Base-by-base conservation (phyloP, 1,140 invertebrate species). In the Bombus vancouverensis region DNA sequence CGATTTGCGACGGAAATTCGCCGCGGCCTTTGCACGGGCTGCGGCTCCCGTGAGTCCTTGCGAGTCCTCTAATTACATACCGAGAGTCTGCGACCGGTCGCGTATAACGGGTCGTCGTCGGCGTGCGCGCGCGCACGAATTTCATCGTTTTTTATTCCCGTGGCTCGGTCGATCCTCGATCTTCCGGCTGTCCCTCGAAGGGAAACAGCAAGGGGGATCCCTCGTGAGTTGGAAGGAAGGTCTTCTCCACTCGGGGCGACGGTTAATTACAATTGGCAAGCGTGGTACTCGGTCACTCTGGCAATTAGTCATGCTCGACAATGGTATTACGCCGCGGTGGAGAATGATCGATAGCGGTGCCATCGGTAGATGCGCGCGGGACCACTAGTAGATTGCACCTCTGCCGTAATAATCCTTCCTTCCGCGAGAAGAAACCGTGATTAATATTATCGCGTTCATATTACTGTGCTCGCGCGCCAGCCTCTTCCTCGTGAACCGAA, bases 271-370 rank as follows among this genome's bases (percentile, higher is more conserved):
- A 88, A 91, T 90, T 91, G 89, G 89, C 89, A 88, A 90, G 87
- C 85, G 87, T 72, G 78, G 85, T 68, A 62, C 84, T 68, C 87
- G 87, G 84, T 89, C 85, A 76, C 81, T 78, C 72, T 68, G 71
- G 88, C 87, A 92, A 92, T 93, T 92, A 93, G 91, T 93, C 92
- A 92, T 89, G 88, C 84, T 88, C 87, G 87, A 91, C 92, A 92
- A 92, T 91, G 85, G 86, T 77, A 77, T 82, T 83, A 84, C 76
- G 76, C 76, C 70, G n/a, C 65, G 47, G 81, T 57, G 78, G 75
- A 62, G 86, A 75, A 89, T 93, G 92, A 93, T 92, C 89, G 91
- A 93, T 93, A 91, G 91, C 80, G 77, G 86, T 76, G 76, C 87
- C 87, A 87, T 90, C 79, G 86, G 78, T 76, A 75, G 85, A 90